Evolutionary conservation across 1,140 invertebrate species (phyloP), one percentile per base, ranked within the genome.

Genomic region (Pseudomyrmex pallidus): DNA sequence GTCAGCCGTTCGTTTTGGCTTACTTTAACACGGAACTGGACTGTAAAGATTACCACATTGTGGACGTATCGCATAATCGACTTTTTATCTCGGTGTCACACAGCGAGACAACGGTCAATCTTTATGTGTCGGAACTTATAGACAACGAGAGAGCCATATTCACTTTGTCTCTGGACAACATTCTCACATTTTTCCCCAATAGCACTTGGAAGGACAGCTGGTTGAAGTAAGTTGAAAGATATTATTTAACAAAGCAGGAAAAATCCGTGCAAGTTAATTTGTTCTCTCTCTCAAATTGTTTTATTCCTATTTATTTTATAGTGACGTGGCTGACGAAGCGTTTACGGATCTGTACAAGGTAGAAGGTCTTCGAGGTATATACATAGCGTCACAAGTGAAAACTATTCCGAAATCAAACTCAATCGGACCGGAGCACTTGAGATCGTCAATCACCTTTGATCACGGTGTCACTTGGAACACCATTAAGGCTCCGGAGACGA

Each of bases 281-380:
- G 50, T 12, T 13, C 1, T 52, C 12, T 50, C 2, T 13, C 9
- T 52, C 50, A 12, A 52, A 12, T 52, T 52, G 9, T 52, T 68
- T 12, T 9, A 52, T 44, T n/a, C 8, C 0, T n/a, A 44, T 89
- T 89, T 90, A 13, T 91, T 48, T 88, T 93, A 15, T 91, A 98
- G 97, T 89, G 96, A 96, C 74, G 96, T 97, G 10, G 95, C 96
- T 1, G 96, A 97, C 70, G 96, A 98, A 85, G 92, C 97, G 10
- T 98, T 99, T 94, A 97, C 97, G n/a, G 98, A 99, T 91, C 91
- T 99, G 0, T 97, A 98, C 90, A 97, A 97, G 92, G 97, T 99
- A 0, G 96, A 97, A 91, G 98, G 98, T 9, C 91, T 99, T 13
- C 95, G 96, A 35, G 98, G 98, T 4, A 97, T 98, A 73, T 99